Base-by-base conservation (phyloP, 2,797 vertebrate genomes). In the Nyctalus aviator region DNA sequence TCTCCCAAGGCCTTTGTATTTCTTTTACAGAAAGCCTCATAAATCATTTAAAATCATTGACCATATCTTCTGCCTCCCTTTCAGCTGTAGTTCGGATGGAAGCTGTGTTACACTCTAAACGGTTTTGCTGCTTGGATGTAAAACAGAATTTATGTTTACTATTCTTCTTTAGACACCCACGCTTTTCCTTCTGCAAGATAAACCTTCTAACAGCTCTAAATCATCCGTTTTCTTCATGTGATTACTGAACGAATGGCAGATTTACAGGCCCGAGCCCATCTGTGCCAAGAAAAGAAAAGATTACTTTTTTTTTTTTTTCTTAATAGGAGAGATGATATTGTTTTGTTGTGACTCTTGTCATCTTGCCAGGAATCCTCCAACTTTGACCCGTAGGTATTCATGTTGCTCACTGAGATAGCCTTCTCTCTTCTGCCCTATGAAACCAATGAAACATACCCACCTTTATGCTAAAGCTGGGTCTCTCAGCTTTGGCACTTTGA, bases 101-200 rank as follows among this genome's bases (percentile, higher is more conserved):
- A 97, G 96, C 97, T 96, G 90, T 97, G 95, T 82, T 97, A 97
- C 96, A 96, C 95, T 97, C 95, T 96, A 98, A 98, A 98, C 97
- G 95, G 95, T 96, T 98, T 97, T 96, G 96, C 95, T 96, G 96
- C 97, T 98, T 97, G 93, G 97, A 97, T 97, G 97, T 97, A 97
- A 98, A 98, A 96, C 96, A 97, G 97, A 97, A 98, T 98, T 98
- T 98, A 98, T 98, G 95, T 97, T 97, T 98, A 97, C 97, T 98
- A 96, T 97, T 95, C 92, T 98, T 95, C 88, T 89, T 92, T 83
- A 96, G 88, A 96, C 88, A 91, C 85, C 87, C 90, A 95, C 68
- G 91, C 94, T 94, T 94, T 95, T 94, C 90, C 86, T 97, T 95
- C 94, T 96, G 93, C 90, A 95, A 97, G 96, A 96, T 96, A 97